Evolutionary conservation across 2,797 vertebrate species (phyloP), one percentile per base, ranked within the genome.

Genomic region (Acanthurus tractus): DNA sequence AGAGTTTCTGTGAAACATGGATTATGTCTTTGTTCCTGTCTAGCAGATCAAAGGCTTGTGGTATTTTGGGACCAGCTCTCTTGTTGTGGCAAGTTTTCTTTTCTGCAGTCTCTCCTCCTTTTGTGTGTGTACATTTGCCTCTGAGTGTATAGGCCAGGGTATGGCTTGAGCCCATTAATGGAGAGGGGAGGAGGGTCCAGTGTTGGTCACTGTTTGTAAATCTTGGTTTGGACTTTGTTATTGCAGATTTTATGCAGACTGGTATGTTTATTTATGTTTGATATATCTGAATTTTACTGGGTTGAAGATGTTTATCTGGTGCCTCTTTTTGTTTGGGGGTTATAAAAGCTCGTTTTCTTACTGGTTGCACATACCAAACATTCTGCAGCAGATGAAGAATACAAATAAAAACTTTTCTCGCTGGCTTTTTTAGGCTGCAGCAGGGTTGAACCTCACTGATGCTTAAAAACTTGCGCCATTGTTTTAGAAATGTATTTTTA

Each of bases 181-280:
- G 13, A 13, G 44, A 42, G 55, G 25, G 12, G 10, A 2, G 14
- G 15, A 8, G 42, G n/a, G 68, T 74, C 29, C 64, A 86, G 56
- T 59, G 57, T 70, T 55, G 65, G 70, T 46, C 73, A 48, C 70
- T 89, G 82, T 94, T 88, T 92, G 84, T 86, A 90, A 78, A 90
- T 62, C 64, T 76, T n/a, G 49, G 64, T 74, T 52, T 50, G 14
- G 50, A 70, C 61, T 90, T 86, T 90, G 81, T 90, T 86, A 82
- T 83, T 86, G 68, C 45, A 79, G 49, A 74, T 85, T 92, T 81
- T 4, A 88, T 84, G 74, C 56, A 65, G 57, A 83, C 75, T 49
- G 78, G 84, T 55, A 54, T 87, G 77, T 86, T 89, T 91, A 81
- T 86, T 86, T 81, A 56, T 74, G 38, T 34, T 22, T 76, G 15